Evolutionary conservation across 2,113 vertebrate species (phyloP), one percentile per base, ranked within the genome.

Genomic region (Mus spicilegus): DNA sequence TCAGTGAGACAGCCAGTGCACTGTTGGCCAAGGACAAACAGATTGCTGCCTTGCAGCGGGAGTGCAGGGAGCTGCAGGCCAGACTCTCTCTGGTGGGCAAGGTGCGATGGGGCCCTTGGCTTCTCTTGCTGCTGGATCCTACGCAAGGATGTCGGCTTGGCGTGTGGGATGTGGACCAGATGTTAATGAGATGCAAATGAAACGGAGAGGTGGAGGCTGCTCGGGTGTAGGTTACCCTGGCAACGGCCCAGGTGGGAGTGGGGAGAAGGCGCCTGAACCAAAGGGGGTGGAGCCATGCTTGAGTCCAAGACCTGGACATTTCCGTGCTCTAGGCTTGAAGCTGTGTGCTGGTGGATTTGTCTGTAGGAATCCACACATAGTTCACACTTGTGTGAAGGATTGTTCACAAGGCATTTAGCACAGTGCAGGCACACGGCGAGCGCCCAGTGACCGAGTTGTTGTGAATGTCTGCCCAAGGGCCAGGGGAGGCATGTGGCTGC

Each of bases 1-100:
- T 99, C 86, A 99, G 99, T 42, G 99, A 99, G 88, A 99, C 99
- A 49, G 99, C 99, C 56, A 99, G 99, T 63, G 98, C 98, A 10
- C 99, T 99, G 92, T 98, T 99, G 97, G 99, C 98, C 0, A 99
- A 99, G 97, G 99, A 99, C 98, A 99, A 99, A 97, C 99, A 99
- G 98, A 99, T 99, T 0, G 99, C 99, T 65, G 98, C 99, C 72
- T 97, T 99, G 93, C 99, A 99, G 98, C 98, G 99, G 93, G 99
- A 99, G 94, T 99, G 99, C 97, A 97, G 99, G 93, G 99, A 99
- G 94, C 98, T 99, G 92, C 99, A 99, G 96, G 99, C 99, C 67
- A 98, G 98, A 56, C 98, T 99, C 46, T 98, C 98, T 9, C 96
- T 98, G 90, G 97, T 63, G 0, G 97, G 98, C 33, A 99, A 99